Conservation (phyloP, 2,113 vertebrate species). For the Eurypyga helias region DNA sequence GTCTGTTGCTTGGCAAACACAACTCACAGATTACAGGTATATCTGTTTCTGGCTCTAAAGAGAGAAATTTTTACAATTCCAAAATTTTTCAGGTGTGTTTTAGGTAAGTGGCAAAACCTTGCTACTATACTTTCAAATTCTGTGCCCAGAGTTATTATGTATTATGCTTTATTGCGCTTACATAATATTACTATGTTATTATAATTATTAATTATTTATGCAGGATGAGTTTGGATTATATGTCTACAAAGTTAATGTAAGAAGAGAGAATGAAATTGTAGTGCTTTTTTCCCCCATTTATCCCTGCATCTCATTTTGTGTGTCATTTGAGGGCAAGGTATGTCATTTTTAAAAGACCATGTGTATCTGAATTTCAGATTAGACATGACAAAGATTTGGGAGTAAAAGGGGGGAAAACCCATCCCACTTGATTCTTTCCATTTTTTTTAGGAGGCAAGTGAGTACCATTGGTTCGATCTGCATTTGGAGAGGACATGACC, state of each 20-base stretch:
- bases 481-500: not conserved
- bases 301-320: not conserved
- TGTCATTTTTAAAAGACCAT: not conserved
- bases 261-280: not conserved
- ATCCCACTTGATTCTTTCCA: rapidly evolving
- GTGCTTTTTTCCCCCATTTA: rapidly evolving
- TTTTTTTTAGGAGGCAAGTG: not conserved
- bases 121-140: not conserved
- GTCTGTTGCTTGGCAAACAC: not conserved
- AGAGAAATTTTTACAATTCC: not conserved
- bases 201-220: not conserved
- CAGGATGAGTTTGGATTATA: not conserved
- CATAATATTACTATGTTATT: not conserved
- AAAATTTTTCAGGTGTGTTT: not conserved
- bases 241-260: not conserved
- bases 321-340: not conserved
- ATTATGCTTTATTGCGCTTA: not conserved
- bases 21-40: not conserved
- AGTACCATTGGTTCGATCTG: not conserved
- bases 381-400: not conserved
- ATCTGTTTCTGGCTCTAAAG: not conserved
- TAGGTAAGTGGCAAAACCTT: not conserved
- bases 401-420: not conserved
- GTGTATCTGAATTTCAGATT: not conserved
- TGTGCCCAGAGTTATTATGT: not conserved